Base-by-base conservation (phyloP, 2,113 vertebrate genomes). In the Tyrannus savana region DNA sequence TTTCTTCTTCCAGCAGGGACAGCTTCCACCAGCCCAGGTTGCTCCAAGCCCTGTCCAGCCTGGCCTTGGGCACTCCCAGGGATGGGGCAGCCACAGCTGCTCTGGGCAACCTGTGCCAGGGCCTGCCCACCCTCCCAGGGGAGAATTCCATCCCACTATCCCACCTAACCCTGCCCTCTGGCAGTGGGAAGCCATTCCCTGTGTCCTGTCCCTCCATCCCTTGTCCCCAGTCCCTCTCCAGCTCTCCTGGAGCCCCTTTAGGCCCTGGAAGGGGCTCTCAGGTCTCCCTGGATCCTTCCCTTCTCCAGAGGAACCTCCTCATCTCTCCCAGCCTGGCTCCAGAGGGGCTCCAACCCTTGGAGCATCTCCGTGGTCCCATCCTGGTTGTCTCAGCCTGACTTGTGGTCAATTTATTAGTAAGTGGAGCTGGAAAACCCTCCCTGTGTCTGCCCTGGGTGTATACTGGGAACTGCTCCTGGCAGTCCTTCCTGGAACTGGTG, bases 21-120 rank as follows among this genome's bases (percentile, higher is more conserved):
- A 28, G 1, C 3, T 82, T 0, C 19, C 69, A 2, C 53, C 14
- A 1, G 0, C 33, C 69, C 53, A 25, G 39, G 23, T 1, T 60
- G 60, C 10, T 75, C 77, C 69, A 9, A 4, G 1, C 37, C 47
- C 33, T 2, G 3, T 52, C 76, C 85, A 72, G 1, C 52, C 37
- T 52, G 44, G 50, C 28, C 33, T 30, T 11, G 69, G 39, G 0
- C 87, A 53, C 15, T 81, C 0, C 76, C 52, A 52, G 52, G 52
- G 59, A 44, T 59, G 37, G 27, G 27, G 9, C 68, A 58, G 76
- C 31, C 44, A 2, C 37, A 67, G 69, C 46, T 30, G 0, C 12
- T 44, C 60, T 81, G 68, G 68, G 12, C 14, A 44, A 3, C 0
- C 60, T 28, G 11, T 6, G 16, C 35, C 79, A 58, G 5, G 4